Conservation (phyloP, 2,888 invertebrate genomes). For the Lycia hirtaria region DNA sequence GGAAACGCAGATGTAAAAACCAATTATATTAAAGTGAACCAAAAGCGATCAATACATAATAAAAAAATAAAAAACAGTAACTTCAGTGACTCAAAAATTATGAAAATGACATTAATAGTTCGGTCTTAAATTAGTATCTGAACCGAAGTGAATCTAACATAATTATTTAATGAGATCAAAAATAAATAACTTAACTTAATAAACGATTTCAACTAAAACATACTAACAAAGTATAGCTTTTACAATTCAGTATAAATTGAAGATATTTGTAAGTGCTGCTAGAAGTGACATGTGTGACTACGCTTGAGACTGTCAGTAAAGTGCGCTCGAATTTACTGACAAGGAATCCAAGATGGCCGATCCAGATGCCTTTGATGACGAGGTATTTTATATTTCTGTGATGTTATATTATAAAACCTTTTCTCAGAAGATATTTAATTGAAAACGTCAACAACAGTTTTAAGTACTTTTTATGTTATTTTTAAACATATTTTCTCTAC, state of each 20-base stretch:
- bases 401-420: background rate
- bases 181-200: too few species aligned
- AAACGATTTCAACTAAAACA: too few species aligned
- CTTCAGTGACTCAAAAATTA: background rate
- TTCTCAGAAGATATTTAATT: background rate
- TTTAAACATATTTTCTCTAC: too few species aligned
- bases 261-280: constrained; percentile 12
- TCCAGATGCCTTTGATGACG: constrained; percentile 80
- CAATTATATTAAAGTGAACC: background rate
- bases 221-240: too few species aligned
- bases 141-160: too few species aligned
- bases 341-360: constrained; percentile 71
- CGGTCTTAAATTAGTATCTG: too few species aligned
- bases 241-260: background rate
- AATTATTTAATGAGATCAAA: too few species aligned
- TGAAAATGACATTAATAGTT: too few species aligned
- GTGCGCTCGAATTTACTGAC: constrained; percentile 35
- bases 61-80: too few species aligned
- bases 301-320: constrained; percentile 35
- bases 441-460: too few species aligned
- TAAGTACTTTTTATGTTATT: too few species aligned
- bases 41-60: background rate
- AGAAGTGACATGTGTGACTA: constrained; percentile 18
- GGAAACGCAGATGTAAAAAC: background rate
- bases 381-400: constrained; percentile 60